phyloP scores from a whole-genome alignment of 2,113 vertebrate genomes.

The Lasiurus cinereus region DNA sequence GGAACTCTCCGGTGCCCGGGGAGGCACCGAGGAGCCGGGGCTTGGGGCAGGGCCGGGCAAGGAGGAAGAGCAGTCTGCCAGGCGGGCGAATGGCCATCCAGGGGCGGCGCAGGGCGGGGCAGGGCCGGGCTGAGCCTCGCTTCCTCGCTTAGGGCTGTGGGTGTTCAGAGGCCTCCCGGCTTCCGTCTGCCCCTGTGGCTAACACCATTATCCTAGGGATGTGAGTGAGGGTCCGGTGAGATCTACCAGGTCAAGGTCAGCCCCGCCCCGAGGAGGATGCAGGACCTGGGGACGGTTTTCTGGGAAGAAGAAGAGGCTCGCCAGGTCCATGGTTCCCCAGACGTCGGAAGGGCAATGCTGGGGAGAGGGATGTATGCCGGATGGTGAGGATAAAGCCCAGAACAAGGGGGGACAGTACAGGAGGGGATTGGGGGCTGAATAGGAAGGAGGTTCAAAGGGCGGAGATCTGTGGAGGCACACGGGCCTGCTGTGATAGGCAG shows the following conservation, averaged over 20 bases:
- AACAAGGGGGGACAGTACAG: not conserved
- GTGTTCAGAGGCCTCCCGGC: not conserved
- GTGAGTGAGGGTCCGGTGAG: not conserved
- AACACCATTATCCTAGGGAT: not conserved
- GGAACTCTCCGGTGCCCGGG: not conserved
- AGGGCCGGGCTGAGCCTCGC: not conserved
- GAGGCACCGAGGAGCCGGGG: not conserved
- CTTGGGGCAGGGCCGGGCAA: accelerated
- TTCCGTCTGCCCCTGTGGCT: not conserved
- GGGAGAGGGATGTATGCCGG: not conserved
- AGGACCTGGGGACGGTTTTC: not conserved
- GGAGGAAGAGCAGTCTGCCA: not conserved
- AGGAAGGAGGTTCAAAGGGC: not conserved
- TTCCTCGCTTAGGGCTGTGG: not conserved
- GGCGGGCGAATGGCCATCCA: too few species aligned
- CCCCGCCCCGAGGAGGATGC: not conserved
- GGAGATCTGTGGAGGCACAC: not conserved
- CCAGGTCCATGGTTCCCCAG: not conserved
- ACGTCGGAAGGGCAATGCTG: not conserved
- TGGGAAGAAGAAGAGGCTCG: not conserved
- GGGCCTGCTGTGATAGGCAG: not conserved
- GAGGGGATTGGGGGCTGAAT: not conserved
- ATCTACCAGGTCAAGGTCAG: not conserved
- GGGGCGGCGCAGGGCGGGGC: too few species aligned
- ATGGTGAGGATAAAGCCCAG: not conserved